These are phyloP conservation scores for Drosophila dives DNA, from an alignment of 2,888 invertebrate genomes.

Conservation along the genomic window DNA sequence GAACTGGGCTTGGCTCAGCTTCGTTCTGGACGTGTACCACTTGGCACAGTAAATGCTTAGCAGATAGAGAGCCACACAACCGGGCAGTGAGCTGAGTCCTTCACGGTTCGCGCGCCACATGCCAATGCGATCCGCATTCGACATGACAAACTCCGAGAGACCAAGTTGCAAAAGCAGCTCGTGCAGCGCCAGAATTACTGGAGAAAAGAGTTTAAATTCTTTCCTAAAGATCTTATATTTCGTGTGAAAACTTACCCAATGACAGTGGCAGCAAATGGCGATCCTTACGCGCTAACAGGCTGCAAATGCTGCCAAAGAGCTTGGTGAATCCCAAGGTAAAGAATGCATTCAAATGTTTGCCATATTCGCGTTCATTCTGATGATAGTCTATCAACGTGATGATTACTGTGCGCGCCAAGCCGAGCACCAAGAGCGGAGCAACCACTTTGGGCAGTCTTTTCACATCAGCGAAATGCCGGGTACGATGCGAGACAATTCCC, in stretches of 20 bases:
- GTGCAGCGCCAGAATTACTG: slow-evolving; percentile 87
- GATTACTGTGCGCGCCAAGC: slow-evolving; percentile 87
- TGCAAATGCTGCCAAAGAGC: slow-evolving; percentile 87
- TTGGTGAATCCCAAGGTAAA: slow-evolving; percentile 95
- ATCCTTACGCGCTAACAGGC: slow-evolving; percentile 53
- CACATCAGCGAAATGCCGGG: slow-evolving; percentile 54
- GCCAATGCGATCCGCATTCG: slow-evolving; percentile 86
- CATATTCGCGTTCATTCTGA: slow-evolving; percentile 96
- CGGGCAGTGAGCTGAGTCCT: slow-evolving; percentile 93
- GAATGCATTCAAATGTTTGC: slow-evolving; percentile 99
- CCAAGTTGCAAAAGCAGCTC: slow-evolving; percentile 88
- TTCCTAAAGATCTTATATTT: background rate
- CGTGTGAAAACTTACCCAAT: slow-evolving; percentile 58
- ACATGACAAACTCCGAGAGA: slow-evolving; percentile 90
- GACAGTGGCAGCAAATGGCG: slow-evolving; percentile 85
- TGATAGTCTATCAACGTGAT: slow-evolving; percentile 91
- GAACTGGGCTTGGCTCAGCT: slow-evolving; percentile 64
- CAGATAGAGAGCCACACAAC: slow-evolving; percentile 94
- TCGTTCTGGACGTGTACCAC: slow-evolving; percentile 83
- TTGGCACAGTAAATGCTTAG: slow-evolving; percentile 89
- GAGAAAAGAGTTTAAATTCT: background rate
- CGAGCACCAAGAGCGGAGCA: slow-evolving; percentile 86
- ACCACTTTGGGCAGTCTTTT: slow-evolving; percentile 76
- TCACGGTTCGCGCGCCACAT: slow-evolving; percentile 94
- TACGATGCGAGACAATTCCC: slow-evolving; percentile 89